These are phyloP conservation scores for Isaurus tuberculatus DNA, from an alignment of 92 coral and sea anemone species.

Conservation along the genomic window DNA sequence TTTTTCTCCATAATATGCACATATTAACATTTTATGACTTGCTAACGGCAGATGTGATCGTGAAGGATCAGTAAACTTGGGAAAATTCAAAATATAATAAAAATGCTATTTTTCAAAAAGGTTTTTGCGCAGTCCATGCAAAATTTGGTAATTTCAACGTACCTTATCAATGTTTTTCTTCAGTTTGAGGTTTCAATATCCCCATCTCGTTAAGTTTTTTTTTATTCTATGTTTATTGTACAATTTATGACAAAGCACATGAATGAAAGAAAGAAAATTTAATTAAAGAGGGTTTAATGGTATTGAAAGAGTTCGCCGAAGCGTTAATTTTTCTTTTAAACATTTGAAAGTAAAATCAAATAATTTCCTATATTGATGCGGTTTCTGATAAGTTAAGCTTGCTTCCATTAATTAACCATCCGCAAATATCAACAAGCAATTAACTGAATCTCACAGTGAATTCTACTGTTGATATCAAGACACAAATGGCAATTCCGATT, in stretches of 20 bases:
- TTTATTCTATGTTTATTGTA: neutral
- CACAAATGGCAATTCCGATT: neutral
- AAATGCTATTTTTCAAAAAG: no score
- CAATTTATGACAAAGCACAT: neutral
- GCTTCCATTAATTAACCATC: neutral
- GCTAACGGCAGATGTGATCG: no score
- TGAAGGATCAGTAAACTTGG: no score
- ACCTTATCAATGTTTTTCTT: no score
- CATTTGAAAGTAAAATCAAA: neutral
- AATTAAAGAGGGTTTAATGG: neutral
- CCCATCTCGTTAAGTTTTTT: neutral
- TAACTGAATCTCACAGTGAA: neutral
- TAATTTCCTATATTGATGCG: neutral
- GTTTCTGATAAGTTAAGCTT: neutral
- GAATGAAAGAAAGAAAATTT: neutral
- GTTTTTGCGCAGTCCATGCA: no score
- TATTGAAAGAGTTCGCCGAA: neutral
- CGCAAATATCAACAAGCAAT: neutral
- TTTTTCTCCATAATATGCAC: no score
- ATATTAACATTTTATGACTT: no score
- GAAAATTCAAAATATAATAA: no score
- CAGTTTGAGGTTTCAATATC: no score
- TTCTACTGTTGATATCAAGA: neutral
- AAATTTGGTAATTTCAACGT: no score
- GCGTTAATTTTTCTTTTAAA: neutral